phyloP scores from a whole-genome alignment of 2,113 vertebrate species.

The Pyxicephalus adspersus region DNA sequence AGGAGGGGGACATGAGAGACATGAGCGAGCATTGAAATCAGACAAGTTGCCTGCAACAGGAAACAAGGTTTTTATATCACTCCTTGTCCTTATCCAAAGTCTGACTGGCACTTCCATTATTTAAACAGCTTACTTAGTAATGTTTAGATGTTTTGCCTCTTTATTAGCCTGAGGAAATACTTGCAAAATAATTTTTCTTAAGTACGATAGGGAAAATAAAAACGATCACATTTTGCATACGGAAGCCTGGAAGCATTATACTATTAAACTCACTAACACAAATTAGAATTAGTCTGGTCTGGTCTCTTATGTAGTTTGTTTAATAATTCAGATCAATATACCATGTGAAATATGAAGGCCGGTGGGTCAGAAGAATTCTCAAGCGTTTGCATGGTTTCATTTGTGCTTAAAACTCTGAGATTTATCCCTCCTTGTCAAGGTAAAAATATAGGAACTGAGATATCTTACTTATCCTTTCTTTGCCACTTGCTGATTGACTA shows the following conservation, averaged over 20 bases:
- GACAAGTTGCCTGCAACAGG: slow-evolving; percentile 5
- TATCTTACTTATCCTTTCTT: too few species aligned
- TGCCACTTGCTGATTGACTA: too few species aligned
- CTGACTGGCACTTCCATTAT: slow-evolving; percentile 40
- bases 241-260: slow-evolving; percentile 20
- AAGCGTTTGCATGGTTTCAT: background rate
- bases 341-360: slow-evolving; percentile 30
- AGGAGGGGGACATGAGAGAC: background rate
- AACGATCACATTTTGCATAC: slow-evolving; percentile 16
- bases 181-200: slow-evolving; percentile 44
- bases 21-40: slow-evolving; percentile 15
- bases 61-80: slow-evolving; percentile 46
- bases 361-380: slow-evolving; percentile 11
- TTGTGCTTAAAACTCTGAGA: too few species aligned
- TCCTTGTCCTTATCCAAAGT: background rate
- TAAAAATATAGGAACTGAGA: too few species aligned
- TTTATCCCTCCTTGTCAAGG: too few species aligned
- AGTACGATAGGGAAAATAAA: slow-evolving; percentile 1
- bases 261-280: slow-evolving; percentile 25
- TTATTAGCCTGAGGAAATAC: slow-evolving; percentile 50
- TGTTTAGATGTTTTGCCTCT: slow-evolving; percentile 27
- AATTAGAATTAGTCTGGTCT: slow-evolving; percentile 44
- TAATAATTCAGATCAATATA: slow-evolving; percentile 44
- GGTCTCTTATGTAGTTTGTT: slow-evolving; percentile 31
- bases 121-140: slow-evolving; percentile 48